phyloP scores from a whole-genome alignment of 2,797 vertebrate genomes.

The Anas flavirostris region DNA sequence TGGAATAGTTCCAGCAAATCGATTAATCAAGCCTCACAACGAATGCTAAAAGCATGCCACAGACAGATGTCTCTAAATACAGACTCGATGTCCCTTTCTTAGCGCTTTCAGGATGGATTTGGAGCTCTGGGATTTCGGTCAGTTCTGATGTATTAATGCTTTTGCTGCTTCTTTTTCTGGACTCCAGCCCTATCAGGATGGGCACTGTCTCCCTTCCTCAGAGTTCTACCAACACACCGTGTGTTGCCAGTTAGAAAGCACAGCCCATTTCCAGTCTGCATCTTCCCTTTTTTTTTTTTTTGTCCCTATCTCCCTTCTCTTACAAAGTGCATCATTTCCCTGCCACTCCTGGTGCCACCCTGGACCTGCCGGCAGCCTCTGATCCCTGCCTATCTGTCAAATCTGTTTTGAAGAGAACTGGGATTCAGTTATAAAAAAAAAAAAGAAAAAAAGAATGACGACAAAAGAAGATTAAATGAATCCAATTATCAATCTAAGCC shows the following conservation, averaged over 20 bases:
- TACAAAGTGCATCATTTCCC: background rate
- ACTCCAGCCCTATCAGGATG: background rate
- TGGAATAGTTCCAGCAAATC: constrained; percentile 48
- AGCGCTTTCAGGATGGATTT: background rate
- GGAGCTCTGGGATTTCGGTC: constrained; percentile 33
- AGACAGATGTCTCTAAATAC: constrained; percentile 1
- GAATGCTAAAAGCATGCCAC: constrained; percentile 44
- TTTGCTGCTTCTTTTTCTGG: background rate
- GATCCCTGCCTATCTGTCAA: constrained; percentile 52
- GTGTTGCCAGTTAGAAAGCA: background rate
- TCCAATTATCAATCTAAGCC: constrained; percentile 57
- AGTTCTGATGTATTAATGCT: background rate
- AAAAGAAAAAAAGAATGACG: constrained; percentile 43
- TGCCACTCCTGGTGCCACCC: background rate
- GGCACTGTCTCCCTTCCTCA: background rate
- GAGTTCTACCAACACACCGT: background rate
- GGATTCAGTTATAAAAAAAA: constrained; percentile 22
- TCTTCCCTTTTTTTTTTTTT: background rate
- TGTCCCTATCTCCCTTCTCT: background rate
- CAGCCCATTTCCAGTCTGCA: background rate
- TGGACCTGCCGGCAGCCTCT: constrained; percentile 21
- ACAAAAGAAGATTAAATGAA: constrained; percentile 64
- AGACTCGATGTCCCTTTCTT: background rate
- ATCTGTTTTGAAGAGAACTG: constrained; percentile 36
- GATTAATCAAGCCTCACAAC: constrained; percentile 42